A percentile compares a stretch with the other conserved stretches of the same genome.
Evolutionary conservation across 2,113 vertebrate species (phyloP).

Genomic region (Pseudolaguvia tuberculata): DNA sequence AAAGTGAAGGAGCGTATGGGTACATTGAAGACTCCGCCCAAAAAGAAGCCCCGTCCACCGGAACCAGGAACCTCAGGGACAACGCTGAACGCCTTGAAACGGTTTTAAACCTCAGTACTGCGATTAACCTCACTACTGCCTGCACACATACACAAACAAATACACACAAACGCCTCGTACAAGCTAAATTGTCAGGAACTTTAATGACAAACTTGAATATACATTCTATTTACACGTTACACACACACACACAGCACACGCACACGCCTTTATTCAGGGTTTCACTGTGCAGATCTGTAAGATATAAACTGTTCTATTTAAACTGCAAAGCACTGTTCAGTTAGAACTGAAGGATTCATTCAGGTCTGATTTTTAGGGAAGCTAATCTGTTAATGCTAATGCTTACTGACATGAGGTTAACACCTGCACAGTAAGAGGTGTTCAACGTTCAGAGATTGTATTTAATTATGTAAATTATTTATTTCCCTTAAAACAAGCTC

Average conservation of each 20-base stretch:
- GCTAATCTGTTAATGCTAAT: slow-evolving; percentile 63
- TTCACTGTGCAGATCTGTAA: slow-evolving; percentile 90
- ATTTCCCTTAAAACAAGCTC: slow-evolving; percentile 42
- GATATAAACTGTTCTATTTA: slow-evolving; percentile 44
- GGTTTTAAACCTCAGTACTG: slow-evolving; percentile 74
- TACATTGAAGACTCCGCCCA: slow-evolving; percentile 95
- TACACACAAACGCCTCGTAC: slow-evolving; percentile 78
- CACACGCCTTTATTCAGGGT: slow-evolving; percentile 95
- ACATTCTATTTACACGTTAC: slow-evolving; percentile 82
- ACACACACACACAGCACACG: slow-evolving; percentile 79
- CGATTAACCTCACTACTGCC: slow-evolving; percentile 47
- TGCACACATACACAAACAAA: slow-evolving; percentile 32
- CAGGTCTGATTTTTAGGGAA: slow-evolving; percentile 49
- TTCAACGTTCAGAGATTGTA: slow-evolving; percentile 48
- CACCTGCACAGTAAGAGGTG: slow-evolving; percentile 53
- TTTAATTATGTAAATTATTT: slow-evolving; percentile 66
- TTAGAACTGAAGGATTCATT: slow-evolving; percentile 46
- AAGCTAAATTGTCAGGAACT: slow-evolving; percentile 30
- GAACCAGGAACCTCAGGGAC: slow-evolving; percentile 81
- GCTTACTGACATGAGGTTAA: slow-evolving; percentile 86
- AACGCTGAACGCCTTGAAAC: slow-evolving; percentile 68
- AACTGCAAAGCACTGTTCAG: slow-evolving; percentile 52
- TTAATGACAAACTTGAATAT: slow-evolving; percentile 48
- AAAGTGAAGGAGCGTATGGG: slow-evolving; percentile 99
- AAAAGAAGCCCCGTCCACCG: slow-evolving; percentile 88